Conservation (phyloP, 2,797 vertebrate genomes). For the Xenentodon cancila region DNA sequence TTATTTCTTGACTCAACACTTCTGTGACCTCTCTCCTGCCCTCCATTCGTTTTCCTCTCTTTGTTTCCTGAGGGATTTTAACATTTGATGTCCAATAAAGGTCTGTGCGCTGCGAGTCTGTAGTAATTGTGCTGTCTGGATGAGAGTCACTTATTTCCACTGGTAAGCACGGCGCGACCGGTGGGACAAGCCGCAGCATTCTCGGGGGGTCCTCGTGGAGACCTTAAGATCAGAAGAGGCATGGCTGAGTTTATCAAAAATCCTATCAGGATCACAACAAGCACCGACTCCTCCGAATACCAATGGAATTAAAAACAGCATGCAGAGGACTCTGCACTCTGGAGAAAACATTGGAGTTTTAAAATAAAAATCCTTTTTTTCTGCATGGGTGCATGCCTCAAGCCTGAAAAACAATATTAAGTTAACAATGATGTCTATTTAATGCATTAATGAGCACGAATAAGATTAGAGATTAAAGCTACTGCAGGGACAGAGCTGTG, state of each 20-base stretch:
- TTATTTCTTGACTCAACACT: conserved; percentile 64
- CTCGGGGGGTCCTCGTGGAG: conserved; percentile 20
- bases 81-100: conserved; percentile 55
- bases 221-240: conserved; percentile 45
- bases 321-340: background rate
- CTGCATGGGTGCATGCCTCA: conserved; percentile 22
- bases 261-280: conserved; percentile 46
- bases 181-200: conserved; percentile 25
- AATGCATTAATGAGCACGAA: conserved; percentile 36
- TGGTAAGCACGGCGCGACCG: conserved; percentile 38
- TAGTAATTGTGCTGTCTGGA: conserved; percentile 70
- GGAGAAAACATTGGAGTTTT: conserved; percentile 1
- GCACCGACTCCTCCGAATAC: conserved; percentile 18
- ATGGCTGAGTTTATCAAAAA: conserved; percentile 47
- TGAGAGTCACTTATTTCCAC: conserved; percentile 51
- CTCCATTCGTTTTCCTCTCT: conserved; percentile 27
- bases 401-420: conserved; percentile 18
- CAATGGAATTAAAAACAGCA: conserved; percentile 6
- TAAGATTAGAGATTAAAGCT: conserved; percentile 12
- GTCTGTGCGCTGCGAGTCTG: conserved; percentile 44
- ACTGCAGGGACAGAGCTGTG: conserved; percentile 25
- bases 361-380: conserved; percentile 25
- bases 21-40: conserved; percentile 27
- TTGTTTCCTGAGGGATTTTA: conserved; percentile 50
- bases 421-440: conserved; percentile 34